Base-by-base conservation (phyloP, 2,797 vertebrate genomes). In the Oreochromis grahami region DNA sequence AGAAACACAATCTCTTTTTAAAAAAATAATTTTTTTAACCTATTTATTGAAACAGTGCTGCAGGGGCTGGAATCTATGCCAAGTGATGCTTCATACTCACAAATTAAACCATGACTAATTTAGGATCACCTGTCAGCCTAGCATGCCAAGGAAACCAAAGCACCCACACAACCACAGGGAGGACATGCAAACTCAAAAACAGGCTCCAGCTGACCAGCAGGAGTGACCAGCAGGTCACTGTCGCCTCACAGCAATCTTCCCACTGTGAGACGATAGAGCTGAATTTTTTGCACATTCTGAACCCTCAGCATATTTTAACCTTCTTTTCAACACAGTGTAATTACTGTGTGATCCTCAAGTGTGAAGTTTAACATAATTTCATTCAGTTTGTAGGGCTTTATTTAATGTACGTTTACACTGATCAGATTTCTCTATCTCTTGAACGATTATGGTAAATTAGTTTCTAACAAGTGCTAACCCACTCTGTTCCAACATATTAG, bases 11-110 rank as follows among this genome's bases (percentile, higher is more conserved):
- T 29, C 43, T 48, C 26, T 72, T 72, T 68, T 70, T 24, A 7
- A 0, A 2, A 2, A 70, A n/a, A 2, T 2, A 0, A 0, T 3
- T 11, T 48, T 60, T 48, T 72, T 29, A 48, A 48, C 15, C 43
- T 72, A 21, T 19, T 50, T 50, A 72, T 50, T 48, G 9, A 48
- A 48, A 48, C 9, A 19, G 24, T 2, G 24, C 1, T 72, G 43
- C 24, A 32, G 1, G 24, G 43, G 0, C 68, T 72, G 15, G 15
- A 19, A 4, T 48, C 43, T 19, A 29, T 48, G 24, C 24, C 24
- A 72, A 29, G 0, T 13, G 68, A 72, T 0, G 1, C 26, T n/a
- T 19, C 15, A 72, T 48, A 19, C 68, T 48, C 68, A 12, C 68
- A 50, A 32, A 29, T 29, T 8, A 74, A n/a, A 50, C 68, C 24